Percentiles rank a stretch among this genome's conserved stretches.
Evolutionary conservation across 2,113 vertebrate species (phyloP).

Genomic region (Copsychus sechellarum): DNA sequence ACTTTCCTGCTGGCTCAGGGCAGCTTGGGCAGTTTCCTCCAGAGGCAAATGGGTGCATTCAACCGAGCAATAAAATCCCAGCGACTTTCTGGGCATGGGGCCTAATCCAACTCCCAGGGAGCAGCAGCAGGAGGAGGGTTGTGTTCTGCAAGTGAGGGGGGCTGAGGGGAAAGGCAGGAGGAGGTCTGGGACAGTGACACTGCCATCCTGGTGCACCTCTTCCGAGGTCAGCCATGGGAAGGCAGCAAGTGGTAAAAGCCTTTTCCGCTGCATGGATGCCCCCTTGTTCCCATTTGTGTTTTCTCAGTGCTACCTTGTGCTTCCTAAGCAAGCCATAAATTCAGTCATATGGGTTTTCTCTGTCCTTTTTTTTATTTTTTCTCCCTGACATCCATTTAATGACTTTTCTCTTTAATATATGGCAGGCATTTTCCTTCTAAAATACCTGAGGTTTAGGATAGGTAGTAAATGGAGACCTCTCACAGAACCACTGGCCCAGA

Average conservation of each 20-base stretch:
- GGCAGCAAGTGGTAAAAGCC: background rate
- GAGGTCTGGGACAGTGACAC: background rate
- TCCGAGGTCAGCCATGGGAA: background rate
- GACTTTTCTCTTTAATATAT: constrained; percentile 65
- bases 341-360: constrained; percentile 57
- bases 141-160: background rate
- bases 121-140: background rate
- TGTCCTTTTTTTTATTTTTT: background rate
- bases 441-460: constrained; percentile 69
- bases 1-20: constrained; percentile 44
- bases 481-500: constrained; percentile 69
- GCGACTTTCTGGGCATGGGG: background rate
- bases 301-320: constrained; percentile 54
- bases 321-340: constrained; percentile 56
- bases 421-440: constrained; percentile 57
- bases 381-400: constrained; percentile 44
- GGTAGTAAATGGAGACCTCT: constrained; percentile 68
- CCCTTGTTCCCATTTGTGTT: constrained; percentile 25
- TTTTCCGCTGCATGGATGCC: background rate
- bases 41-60: constrained; percentile 62
- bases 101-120: constrained; percentile 46
- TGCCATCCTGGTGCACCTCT: background rate
- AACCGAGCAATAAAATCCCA: background rate
- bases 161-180: background rate
- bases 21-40: background rate